Percentiles rank a stretch among this genome's conserved stretches.
phyloP scores from a whole-genome alignment of 2,113 vertebrate genomes.

The Sorex araneus region DNA sequence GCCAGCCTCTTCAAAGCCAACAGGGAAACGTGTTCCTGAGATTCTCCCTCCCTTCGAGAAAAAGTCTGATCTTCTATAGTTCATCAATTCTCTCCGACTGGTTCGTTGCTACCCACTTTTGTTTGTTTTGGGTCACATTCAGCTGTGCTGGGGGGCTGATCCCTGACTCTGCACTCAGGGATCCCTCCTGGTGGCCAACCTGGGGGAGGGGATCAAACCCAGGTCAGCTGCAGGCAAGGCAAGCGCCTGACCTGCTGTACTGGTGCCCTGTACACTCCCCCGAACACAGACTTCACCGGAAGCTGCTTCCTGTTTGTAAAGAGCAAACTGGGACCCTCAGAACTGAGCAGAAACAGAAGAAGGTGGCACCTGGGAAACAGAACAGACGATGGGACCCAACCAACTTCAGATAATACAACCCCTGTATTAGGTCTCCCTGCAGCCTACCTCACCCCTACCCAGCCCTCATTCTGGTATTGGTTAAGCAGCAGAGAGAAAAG shows the following conservation, averaged over 20 bases:
- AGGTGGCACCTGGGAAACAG: no score
- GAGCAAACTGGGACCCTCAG: neutral
- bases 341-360: neutral
- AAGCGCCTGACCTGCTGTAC: no score
- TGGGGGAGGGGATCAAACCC: no score
- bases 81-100: neutral
- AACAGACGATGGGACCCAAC: neutral
- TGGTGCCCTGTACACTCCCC: neutral
- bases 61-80: neutral
- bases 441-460: neutral
- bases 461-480: neutral
- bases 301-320: slow-evolving; percentile 24
- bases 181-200: no score
- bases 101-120: neutral
- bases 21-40: neutral
- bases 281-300: neutral
- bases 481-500: neutral
- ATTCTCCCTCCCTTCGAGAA: neutral
- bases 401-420: neutral
- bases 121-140: no score
- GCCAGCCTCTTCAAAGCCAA: neutral
- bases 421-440: no score
- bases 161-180: no score
- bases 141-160: no score
- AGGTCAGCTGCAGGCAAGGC: no score